Evolutionary conservation across 2,797 vertebrate species (phyloP).

Genomic region (Microchirus variegatus): DNA sequence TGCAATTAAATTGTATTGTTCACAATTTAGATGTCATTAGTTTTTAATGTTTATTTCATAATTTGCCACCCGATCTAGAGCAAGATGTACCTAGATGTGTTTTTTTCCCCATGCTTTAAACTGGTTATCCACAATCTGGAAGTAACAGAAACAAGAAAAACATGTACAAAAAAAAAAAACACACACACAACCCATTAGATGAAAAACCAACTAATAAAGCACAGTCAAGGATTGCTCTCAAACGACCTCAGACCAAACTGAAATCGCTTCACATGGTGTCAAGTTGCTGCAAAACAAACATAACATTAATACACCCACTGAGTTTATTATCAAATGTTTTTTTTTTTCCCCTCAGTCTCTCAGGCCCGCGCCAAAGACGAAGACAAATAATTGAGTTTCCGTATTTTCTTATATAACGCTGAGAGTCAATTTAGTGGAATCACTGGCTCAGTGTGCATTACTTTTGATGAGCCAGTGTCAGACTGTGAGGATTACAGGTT

Average conservation of each 20-base stretch:
- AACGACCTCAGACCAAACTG: conserved; percentile 1
- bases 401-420: no score
- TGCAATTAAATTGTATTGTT: conserved; percentile 51
- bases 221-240: conserved; percentile 21
- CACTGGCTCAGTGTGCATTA: no score
- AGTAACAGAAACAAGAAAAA: no score
- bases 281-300: conserved; percentile 1
- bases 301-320: no score
- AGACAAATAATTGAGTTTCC: no score
- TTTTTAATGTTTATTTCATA: conserved; percentile 52
- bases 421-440: no score
- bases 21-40: conserved; percentile 45
- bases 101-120: no score
- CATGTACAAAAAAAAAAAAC: no score
- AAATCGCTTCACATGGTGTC: conserved; percentile 23
- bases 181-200: conserved; percentile 28
- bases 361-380: neutral
- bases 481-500: no score
- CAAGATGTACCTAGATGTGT: conserved; percentile 23
- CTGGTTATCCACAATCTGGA: no score
- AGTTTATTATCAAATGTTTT: conserved; percentile 13
- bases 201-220: conserved; percentile 1
- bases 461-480: no score
- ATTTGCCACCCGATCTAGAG: conserved; percentile 19
- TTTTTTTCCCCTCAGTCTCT: no score